These are phyloP conservation scores for Matsumyia berberina DNA, from an alignment of 2,888 invertebrate species.

Conservation along the genomic window DNA sequence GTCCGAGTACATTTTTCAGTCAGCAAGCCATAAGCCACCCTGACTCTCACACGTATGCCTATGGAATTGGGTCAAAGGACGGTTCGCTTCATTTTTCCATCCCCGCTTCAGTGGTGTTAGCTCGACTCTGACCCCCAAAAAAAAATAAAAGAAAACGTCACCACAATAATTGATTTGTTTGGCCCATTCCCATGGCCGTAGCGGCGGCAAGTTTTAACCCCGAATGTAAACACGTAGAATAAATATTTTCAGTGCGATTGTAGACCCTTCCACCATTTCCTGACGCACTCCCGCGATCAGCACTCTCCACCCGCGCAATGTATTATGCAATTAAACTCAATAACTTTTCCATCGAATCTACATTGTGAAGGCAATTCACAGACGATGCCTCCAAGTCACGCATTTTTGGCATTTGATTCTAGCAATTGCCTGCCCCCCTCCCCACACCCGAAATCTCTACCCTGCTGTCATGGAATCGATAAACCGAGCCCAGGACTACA, in stretches of 20 bases:
- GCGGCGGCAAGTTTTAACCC: slow-evolving; percentile 21
- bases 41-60: slow-evolving; percentile 15
- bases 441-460: slow-evolving; percentile 16
- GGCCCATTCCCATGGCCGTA: slow-evolving; percentile 19
- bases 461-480: slow-evolving; percentile 61
- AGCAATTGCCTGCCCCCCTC: slow-evolving; percentile 1
- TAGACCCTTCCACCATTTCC: slow-evolving; percentile 53
- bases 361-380: slow-evolving; percentile 33
- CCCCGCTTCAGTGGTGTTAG: slow-evolving; percentile 34
- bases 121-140: slow-evolving; percentile 46
- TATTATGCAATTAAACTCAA: slow-evolving; percentile 58
- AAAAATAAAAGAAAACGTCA: slow-evolving; percentile 60
- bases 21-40: slow-evolving; percentile 2
- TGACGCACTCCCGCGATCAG: slow-evolving; percentile 2
- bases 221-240: slow-evolving; percentile 51
- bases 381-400: slow-evolving; percentile 68
- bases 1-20: slow-evolving; percentile 1
- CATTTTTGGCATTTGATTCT: slow-evolving; percentile 69
- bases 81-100: slow-evolving; percentile 18
- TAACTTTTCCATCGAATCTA: slow-evolving; percentile 53
- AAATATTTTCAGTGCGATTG: slow-evolving; percentile 63
- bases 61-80: slow-evolving; percentile 66
- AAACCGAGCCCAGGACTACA: slow-evolving; percentile 19
- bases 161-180: slow-evolving; percentile 74
- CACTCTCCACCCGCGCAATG: background rate